Evolutionary conservation across 1,140 invertebrate genomes (phyloP).

Genomic region (Phenacoccus solenopsis): DNA sequence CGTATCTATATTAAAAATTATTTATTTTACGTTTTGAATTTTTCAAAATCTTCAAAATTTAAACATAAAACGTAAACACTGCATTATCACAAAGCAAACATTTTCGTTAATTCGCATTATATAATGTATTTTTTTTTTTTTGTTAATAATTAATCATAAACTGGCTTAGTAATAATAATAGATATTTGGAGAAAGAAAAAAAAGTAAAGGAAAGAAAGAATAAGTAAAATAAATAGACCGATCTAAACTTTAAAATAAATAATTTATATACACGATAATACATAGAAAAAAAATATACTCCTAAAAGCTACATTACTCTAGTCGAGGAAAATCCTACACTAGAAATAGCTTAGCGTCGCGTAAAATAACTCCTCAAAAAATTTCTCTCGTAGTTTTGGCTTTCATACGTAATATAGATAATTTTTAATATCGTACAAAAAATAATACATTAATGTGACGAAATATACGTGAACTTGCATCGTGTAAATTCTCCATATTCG

Average conservation of each 20-base stretch:
- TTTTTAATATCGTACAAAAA: too few relatives aligned
- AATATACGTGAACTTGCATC: too few relatives aligned
- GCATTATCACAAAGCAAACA: constrained; percentile 1
- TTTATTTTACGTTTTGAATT: not conserved
- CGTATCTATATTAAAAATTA: not conserved
- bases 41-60: not conserved
- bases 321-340: not conserved
- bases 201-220: too few relatives aligned
- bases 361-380: not conserved
- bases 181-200: not conserved
- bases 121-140: not conserved
- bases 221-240: constrained; percentile 3
- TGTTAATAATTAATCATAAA: not conserved
- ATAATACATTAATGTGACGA: too few relatives aligned
- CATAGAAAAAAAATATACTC: not conserved
- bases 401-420: too few relatives aligned
- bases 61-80: constrained; percentile 3
- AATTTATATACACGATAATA: not conserved
- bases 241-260: not conserved
- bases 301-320: not conserved
- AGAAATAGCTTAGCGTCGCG: too few relatives aligned
- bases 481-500: too few relatives aligned
- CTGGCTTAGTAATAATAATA: not conserved
- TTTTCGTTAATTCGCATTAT: constrained; percentile 1
- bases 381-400: too few relatives aligned